Base-by-base conservation (phyloP, 2,113 vertebrate species). In the Apodemus sylvaticus region DNA sequence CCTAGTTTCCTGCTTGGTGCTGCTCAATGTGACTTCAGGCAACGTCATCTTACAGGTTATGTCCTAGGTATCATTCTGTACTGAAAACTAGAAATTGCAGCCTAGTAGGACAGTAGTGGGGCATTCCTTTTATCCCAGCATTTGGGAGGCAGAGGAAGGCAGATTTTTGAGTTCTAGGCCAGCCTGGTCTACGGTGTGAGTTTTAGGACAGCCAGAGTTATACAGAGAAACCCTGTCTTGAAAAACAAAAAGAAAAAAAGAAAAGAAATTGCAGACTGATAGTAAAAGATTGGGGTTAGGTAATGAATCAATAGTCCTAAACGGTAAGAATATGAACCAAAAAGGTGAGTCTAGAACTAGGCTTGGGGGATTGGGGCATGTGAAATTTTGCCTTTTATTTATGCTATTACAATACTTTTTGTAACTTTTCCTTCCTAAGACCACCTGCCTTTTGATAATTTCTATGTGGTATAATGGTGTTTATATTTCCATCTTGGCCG, bases 351-450 rank as follows among this genome's bases (percentile, higher is more conserved):
- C 26, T 66, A 39, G 62, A 48, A 2, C 13, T 16, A 31, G 26
- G 1, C 42, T 64, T 34, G 4, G 2, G 0, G 19, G 16, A 10
- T 36, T 48, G 9, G 4, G 16, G 9, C 16, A 66, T 66, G 29
- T 12, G 5, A 13, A 48, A 42, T 64, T 62, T 31, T 45, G 13
- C 24, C 29, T 48, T 48, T 19, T 48, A 48, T 34, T 11, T 66
- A 66, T 48, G 11, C 16, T 13, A 66, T 11, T 86, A 9, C 29
- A 66, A 64, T 64, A 45, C 64, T 45, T 62, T 58, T 64, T 85
- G 13, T 85, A 39, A 22, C 2, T 17, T 58, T 29, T 42, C 12
- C 5, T 26, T 11, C 29, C 19, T 85, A 62, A 85, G 0, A 39
- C 1, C 22, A 8, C 14, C 7, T 62, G 14, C 7, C 0, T 26